Evolutionary conservation across 2,113 vertebrate genomes (phyloP).

Genomic region (Salvelinus alpinus): DNA sequence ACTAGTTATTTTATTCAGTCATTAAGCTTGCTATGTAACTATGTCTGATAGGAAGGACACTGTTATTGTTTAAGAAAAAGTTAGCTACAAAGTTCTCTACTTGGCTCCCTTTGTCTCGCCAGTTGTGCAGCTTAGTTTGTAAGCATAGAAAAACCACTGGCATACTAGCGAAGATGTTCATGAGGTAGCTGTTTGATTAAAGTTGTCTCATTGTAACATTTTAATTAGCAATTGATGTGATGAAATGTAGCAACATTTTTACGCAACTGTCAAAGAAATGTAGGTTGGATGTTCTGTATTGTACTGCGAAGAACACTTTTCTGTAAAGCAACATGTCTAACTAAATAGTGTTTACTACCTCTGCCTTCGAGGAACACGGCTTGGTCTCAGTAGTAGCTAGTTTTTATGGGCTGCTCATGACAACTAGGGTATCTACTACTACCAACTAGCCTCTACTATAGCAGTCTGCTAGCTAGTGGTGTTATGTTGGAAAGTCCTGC

Average conservation of each 20-base stretch:
- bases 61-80: not conserved
- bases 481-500: too few relatives aligned
- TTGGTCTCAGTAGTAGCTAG: not conserved
- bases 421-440: not conserved
- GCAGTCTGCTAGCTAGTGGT: too few relatives aligned
- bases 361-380: not conserved
- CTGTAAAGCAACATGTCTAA: too few relatives aligned
- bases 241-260: not conserved
- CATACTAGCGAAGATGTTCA: not conserved
- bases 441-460: too few relatives aligned
- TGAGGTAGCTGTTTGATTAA: too few relatives aligned
- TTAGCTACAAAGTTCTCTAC: not conserved
- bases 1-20: not conserved
- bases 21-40: not conserved
- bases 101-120: not conserved
- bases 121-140: not conserved
- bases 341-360: not conserved
- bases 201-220: not conserved
- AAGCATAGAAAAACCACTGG: not conserved
- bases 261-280: not conserved
- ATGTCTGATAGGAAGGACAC: not conserved
- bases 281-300: not conserved
- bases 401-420: not conserved
- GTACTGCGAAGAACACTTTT: not conserved
- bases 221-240: not conserved